Evolutionary conservation across 2,888 invertebrate genomes (phyloP).

Genomic region (Ellobium chinense): DNA sequence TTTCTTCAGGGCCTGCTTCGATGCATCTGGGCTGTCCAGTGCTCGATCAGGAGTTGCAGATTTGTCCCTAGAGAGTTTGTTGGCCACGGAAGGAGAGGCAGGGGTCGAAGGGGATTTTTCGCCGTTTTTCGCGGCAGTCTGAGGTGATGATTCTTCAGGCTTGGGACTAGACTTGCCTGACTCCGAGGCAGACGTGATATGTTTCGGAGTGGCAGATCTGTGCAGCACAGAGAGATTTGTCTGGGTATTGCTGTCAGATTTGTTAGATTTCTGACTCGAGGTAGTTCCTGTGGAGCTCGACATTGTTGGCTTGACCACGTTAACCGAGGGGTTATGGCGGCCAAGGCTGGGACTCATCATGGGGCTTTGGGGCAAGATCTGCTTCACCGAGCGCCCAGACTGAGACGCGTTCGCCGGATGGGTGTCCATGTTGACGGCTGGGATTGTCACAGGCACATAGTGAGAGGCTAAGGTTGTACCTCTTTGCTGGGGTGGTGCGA

Average conservation of each 20-base stretch:
- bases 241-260: conserved; percentile 68
- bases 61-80: conserved; percentile 4
- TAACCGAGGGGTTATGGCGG: conserved; percentile 56
- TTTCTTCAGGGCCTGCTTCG: neutral
- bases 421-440: conserved; percentile 45
- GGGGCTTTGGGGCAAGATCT: conserved; percentile 48
- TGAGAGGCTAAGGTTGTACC: conserved; percentile 34
- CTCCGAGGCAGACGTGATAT: conserved; percentile 52
- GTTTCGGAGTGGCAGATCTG: conserved; percentile 55
- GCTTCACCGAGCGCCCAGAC: conserved; percentile 36
- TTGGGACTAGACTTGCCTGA: conserved; percentile 55
- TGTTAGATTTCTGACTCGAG: conserved; percentile 57
- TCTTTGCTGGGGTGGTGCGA: conserved; percentile 25
- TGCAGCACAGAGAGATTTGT: conserved; percentile 70
- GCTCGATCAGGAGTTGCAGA: neutral
- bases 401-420: conserved; percentile 16
- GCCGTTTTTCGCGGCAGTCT: neutral
- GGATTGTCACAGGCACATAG: conserved; percentile 53
- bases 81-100: conserved; percentile 17
- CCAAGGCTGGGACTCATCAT: conserved; percentile 53
- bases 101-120: neutral
- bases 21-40: neutral
- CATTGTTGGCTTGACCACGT: conserved; percentile 71
- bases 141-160: neutral
- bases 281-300: conserved; percentile 38